phyloP scores from a whole-genome alignment of 2,888 invertebrate genomes.

The Trichopoda pennipes region DNA sequence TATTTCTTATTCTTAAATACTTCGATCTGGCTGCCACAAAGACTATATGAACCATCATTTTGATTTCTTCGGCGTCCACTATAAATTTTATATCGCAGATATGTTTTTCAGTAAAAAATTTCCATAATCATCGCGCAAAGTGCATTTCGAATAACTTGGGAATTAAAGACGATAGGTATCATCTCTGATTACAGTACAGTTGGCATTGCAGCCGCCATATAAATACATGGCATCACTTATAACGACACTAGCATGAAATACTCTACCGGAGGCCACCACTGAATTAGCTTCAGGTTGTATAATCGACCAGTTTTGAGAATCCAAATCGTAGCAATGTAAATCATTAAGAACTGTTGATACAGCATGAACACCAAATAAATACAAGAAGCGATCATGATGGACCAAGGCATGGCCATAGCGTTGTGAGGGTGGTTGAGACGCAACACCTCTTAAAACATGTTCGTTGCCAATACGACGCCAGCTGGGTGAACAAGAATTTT shows the following conservation, averaged over 20 bases:
- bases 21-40: too few relatives aligned
- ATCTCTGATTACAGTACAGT: slow-evolving; percentile 95
- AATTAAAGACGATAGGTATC: slow-evolving; percentile 95
- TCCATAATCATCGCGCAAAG: slow-evolving; percentile 96
- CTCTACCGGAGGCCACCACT: slow-evolving; percentile 90
- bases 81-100: slow-evolving; percentile 95
- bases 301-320: too few relatives aligned
- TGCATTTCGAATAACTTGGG: slow-evolving; percentile 96
- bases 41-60: too few relatives aligned
- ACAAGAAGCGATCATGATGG: slow-evolving; percentile 93
- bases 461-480: too few relatives aligned
- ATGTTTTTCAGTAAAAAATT: slow-evolving; percentile 89
- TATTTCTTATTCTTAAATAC: too few relatives aligned
- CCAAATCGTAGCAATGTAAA: too few relatives aligned
- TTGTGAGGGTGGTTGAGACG: slow-evolving; percentile 93
- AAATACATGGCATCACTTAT: slow-evolving; percentile 96
- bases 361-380: slow-evolving; percentile 97
- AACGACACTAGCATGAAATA: slow-evolving; percentile 96
- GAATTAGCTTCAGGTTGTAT: slow-evolving; percentile 85
- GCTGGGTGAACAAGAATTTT: too few relatives aligned
- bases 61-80: slow-evolving; percentile 88
- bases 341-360: slow-evolving; percentile 94
- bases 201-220: slow-evolving; percentile 94
- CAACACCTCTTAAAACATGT: too few relatives aligned
- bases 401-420: slow-evolving; percentile 98